Base-by-base conservation (phyloP, 2,888 invertebrate species). In the Tetragonisca angustula region DNA sequence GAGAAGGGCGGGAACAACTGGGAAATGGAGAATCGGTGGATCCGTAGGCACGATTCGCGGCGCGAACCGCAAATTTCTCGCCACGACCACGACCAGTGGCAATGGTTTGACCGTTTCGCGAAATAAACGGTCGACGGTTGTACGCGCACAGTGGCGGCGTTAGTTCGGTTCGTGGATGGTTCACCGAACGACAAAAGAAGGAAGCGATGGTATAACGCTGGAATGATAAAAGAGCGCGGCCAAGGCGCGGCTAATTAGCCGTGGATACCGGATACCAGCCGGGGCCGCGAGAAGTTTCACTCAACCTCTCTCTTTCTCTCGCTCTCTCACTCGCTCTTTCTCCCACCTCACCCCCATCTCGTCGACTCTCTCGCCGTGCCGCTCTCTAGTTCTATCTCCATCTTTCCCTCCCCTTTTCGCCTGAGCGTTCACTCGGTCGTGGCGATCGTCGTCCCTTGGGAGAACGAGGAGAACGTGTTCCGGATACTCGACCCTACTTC, bases 211-310 rank as follows among this genome's bases (percentile, higher is more conserved):
- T 81, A 27, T 27, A 88, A 81, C 13, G 81, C 32, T 36, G 75
- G 83, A 84, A 84, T 80, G 88, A 85, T 85, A 84, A 85, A 88
- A 83, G 87, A 88, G 85, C 79, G 65, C 59, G 68, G 85, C 61
- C 74, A 76, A 85, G 88, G 88, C 77, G 87, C 77, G 89, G 85
- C 84, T 89, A 89, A 89, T 89, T 89, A 88, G 83, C 85, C 83
- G 81, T 88, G 87, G 88, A 89, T 87, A 89, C 82, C 88, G 87
- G 90, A 87, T 88, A 89, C 87, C 84, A 68, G 81, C 56, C 56
- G n/a, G 56, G 43, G 56, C 88, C 81, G 83, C 72, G 88, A 83
- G 86, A 79, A 89, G 89, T 88, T 89, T 89, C 88, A 90, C 90
- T 90, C 83, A 80, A 54, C 72, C 72, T 70, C 21, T 74, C 74